Conservation (phyloP, 1,140 invertebrate genomes). For the Physella acuta region DNA sequence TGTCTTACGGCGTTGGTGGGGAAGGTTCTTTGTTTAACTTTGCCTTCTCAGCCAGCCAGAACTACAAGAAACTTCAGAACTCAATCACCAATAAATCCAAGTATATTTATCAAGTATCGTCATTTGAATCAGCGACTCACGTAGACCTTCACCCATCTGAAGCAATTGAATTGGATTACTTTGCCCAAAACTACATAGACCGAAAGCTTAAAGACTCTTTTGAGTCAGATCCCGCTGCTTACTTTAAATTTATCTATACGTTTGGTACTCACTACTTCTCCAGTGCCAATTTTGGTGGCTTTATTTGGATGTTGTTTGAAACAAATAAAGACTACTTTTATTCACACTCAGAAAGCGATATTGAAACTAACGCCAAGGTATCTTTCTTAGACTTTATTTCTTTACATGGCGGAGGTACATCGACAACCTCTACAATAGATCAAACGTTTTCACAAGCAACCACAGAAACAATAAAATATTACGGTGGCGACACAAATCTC, state of each 20-base stretch:
- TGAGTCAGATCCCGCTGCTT: slow-evolving; percentile 10
- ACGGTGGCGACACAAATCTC: slow-evolving; percentile 21
- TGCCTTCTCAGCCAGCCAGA: neutral
- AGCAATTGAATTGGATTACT: neutral
- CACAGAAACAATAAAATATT: slow-evolving; percentile 12
- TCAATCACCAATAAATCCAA: slow-evolving; percentile 17
- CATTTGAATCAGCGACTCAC: slow-evolving; percentile 13
- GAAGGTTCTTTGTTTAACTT: neutral
- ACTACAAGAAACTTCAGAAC: slow-evolving; percentile 15
- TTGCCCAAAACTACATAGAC: slow-evolving; percentile 6
- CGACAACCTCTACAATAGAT: slow-evolving; percentile 10
- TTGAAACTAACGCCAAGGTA: slow-evolving; percentile 24
- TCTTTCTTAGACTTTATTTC: slow-evolving; percentile 28
- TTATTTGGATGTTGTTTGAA: neutral
- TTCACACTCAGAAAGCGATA: slow-evolving; percentile 1
- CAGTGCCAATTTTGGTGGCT: neutral
- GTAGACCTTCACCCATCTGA: slow-evolving; percentile 1
- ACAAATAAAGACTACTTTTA: slow-evolving; percentile 14
- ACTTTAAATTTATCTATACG: slow-evolving; percentile 24
- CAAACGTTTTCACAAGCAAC: slow-evolving; percentile 1
- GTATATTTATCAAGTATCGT: slow-evolving; percentile 13
- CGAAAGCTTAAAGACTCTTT: neutral
- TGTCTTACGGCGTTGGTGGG: neutral
- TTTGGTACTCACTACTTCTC: slow-evolving; percentile 30
- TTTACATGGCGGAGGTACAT: slow-evolving; percentile 8